A percentile compares a stretch with the other conserved stretches of the same genome.
These are phyloP conservation scores for Spea bombifrons DNA, from an alignment of 2,113 vertebrate species.

Conservation along the genomic window DNA sequence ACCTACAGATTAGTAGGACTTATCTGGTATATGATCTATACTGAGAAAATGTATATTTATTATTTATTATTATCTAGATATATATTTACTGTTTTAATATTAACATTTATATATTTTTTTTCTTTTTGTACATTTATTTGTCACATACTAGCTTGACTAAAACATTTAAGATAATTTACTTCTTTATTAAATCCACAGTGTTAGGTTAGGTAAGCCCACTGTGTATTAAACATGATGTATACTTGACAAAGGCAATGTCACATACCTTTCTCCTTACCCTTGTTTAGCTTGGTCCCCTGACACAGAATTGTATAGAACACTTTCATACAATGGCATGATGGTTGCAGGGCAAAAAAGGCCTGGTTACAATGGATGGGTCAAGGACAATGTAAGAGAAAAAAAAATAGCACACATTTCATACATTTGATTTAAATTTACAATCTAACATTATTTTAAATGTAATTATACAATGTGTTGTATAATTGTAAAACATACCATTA, in stretches of 20 bases:
- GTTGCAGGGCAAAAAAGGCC: conserved; percentile 37
- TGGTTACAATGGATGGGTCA: conserved; percentile 19
- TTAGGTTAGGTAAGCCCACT: neutral
- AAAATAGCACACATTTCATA: conserved; percentile 1
- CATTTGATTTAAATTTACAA: neutral
- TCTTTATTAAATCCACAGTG: no score
- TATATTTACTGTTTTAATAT: no score
- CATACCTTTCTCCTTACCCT: conserved; percentile 32
- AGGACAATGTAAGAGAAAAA: conserved; percentile 18
- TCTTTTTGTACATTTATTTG: no score
- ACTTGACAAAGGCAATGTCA: conserved; percentile 36
- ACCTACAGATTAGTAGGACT: no score
- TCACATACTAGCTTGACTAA: no score
- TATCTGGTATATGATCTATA: no score
- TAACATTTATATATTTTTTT: no score
- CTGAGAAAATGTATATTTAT: no score
- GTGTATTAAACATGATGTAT: conserved; percentile 24
- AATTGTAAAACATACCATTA: no score
- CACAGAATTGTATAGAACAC: conserved; percentile 27
- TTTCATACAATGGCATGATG: conserved; percentile 24
- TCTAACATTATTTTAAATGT: neutral
- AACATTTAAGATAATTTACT: no score
- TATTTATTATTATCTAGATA: no score
- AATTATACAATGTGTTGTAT: no score
- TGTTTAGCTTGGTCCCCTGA: conserved; percentile 28